phyloP scores from a whole-genome alignment of 1,140 invertebrate genomes.

The Halictus rubicundus region DNA sequence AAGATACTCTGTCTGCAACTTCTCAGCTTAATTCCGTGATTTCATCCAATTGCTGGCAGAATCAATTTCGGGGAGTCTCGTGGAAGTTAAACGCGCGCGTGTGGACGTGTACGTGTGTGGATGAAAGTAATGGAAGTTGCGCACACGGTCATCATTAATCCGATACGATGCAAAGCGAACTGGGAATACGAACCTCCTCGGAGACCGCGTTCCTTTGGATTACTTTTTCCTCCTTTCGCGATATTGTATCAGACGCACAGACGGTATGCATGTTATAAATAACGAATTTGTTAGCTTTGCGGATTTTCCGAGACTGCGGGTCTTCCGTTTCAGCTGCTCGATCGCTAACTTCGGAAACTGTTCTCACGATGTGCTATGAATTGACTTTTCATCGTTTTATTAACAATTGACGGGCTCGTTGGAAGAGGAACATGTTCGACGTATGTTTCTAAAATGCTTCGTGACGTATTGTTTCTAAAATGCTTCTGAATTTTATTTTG shows the following conservation, averaged over 20 bases:
- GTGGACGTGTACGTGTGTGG: too few species aligned
- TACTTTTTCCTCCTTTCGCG: background rate
- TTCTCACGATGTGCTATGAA: background rate
- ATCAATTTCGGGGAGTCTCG: background rate
- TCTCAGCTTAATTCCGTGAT: conserved; percentile 2
- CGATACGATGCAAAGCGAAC: conserved; percentile 26
- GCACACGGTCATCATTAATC: conserved; percentile 24
- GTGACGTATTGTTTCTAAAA: too few species aligned
- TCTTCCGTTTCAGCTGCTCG: background rate
- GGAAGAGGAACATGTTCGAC: too few species aligned
- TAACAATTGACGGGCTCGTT: background rate
- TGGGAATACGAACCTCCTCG: conserved; percentile 18
- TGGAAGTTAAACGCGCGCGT: background rate
- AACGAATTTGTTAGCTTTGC: background rate
- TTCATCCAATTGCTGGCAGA: background rate
- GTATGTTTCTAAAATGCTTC: too few species aligned
- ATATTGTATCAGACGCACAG: background rate
- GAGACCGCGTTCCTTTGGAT: conserved; percentile 14
- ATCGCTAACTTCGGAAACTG: background rate
- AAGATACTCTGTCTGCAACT: background rate
- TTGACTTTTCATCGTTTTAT: background rate
- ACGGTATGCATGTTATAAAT: background rate
- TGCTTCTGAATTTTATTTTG: too few species aligned
- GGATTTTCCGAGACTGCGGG: too few species aligned
- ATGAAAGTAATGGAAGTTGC: conserved; percentile 28